Evolutionary conservation across 2,888 invertebrate species (phyloP).

Genomic region (Malachius bipustulatus): DNA sequence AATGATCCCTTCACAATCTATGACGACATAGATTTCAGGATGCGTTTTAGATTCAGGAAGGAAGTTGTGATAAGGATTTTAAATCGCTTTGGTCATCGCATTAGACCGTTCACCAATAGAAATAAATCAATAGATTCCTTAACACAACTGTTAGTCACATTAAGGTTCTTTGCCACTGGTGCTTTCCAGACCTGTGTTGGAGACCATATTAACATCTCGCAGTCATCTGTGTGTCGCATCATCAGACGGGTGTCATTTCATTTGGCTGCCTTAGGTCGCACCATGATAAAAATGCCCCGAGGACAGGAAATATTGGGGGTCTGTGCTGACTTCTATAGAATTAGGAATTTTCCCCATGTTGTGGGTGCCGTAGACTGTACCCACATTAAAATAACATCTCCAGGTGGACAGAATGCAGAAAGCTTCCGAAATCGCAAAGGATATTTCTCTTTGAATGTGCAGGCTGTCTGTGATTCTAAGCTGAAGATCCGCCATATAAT

Average conservation of each 20-base stretch:
- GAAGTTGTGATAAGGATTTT: too few relatives aligned
- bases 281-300: too few relatives aligned
- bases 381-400: too few relatives aligned
- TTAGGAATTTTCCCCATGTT: slow-evolving; percentile 6
- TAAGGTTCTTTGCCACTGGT: slow-evolving; percentile 4
- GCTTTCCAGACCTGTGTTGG: not conserved
- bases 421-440: slow-evolving; percentile 21
- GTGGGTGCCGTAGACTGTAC: slow-evolving; percentile 10
- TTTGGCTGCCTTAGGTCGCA: too few relatives aligned
- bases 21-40: too few relatives aligned
- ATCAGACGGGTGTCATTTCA: slow-evolving; percentile 6
- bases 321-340: slow-evolving; percentile 11
- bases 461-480: slow-evolving; percentile 19
- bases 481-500: slow-evolving; percentile 19
- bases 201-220: slow-evolving; percentile 2
- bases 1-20: too few relatives aligned
- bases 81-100: slow-evolving; percentile 1
- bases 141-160: slow-evolving; percentile 3
- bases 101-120: not conserved
- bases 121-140: slow-evolving; percentile 5
- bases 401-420: slow-evolving; percentile 22
- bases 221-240: slow-evolving; percentile 1
- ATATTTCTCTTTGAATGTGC: slow-evolving; percentile 24
- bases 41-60: too few relatives aligned
- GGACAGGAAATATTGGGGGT: too few relatives aligned